Percentiles rank a stretch among this genome's conserved stretches.
phyloP scores from a whole-genome alignment of 2,888 invertebrate genomes.

The Rhodophaea formosa region DNA sequence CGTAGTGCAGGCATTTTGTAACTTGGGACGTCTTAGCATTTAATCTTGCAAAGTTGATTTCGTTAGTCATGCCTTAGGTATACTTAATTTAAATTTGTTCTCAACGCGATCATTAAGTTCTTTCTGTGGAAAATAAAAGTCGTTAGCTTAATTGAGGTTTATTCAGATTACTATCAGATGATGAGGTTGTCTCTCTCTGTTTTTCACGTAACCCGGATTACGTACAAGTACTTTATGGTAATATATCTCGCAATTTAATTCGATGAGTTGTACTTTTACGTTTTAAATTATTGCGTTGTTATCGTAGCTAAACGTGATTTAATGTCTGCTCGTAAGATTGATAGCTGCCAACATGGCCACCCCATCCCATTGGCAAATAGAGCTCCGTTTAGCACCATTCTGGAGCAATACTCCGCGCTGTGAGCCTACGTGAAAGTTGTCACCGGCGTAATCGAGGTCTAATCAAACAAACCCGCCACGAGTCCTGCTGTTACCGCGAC shows the following conservation, averaged over 20 bases:
- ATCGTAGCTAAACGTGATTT: neutral
- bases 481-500: constrained; percentile 33
- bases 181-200: neutral
- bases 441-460: constrained; percentile 58
- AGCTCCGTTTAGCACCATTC: constrained; percentile 29
- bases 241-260: neutral
- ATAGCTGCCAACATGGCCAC: constrained; percentile 12
- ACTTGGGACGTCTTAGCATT: neutral
- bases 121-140: neutral
- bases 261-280: neutral
- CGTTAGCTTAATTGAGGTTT: neutral
- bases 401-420: constrained; percentile 29
- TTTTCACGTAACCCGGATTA: neutral
- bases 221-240: neutral
- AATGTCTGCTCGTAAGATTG: constrained; percentile 2
- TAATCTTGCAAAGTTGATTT: neutral
- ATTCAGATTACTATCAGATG: neutral
- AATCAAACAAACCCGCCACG: constrained; percentile 63
- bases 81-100: neutral
- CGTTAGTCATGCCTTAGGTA: neutral
- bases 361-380: constrained; percentile 23
- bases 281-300: neutral
- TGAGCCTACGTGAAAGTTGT: constrained; percentile 47
- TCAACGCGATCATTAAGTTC: neutral
- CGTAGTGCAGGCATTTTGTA: neutral